Evolutionary conservation across 2,113 vertebrate species (phyloP).

Genomic region (Macheiramphus alcinus): DNA sequence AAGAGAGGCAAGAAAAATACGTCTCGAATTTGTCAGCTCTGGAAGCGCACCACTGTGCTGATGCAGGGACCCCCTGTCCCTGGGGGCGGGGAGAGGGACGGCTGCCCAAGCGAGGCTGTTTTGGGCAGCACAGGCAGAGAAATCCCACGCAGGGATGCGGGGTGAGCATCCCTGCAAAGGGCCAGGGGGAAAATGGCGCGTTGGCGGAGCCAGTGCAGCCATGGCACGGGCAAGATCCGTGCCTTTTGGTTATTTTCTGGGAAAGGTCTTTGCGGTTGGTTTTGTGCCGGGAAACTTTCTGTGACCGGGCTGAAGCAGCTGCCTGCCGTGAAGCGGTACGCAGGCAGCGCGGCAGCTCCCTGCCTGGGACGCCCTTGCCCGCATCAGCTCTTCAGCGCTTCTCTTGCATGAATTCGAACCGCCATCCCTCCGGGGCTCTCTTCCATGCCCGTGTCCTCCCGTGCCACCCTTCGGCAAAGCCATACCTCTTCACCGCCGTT

Average conservation of each 20-base stretch:
- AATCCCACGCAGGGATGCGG: neutral
- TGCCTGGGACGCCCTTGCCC: neutral
- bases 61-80: neutral
- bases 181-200: fast-evolving
- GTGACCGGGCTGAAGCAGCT: neutral
- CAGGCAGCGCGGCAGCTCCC: neutral
- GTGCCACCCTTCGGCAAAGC: neutral
- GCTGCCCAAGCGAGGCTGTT: neutral
- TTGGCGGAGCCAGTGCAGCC: neutral
- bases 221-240: no score
- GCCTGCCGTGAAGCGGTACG: neutral
- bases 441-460: neutral
- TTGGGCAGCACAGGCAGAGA: neutral
- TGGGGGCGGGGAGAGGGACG: neutral
- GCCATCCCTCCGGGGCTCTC: neutral
- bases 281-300: neutral
- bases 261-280: neutral
- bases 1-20: neutral
- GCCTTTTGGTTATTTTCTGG: neutral
- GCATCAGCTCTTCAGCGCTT: neutral
- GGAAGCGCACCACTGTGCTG: neutral
- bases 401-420: neutral
- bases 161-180: neutral
- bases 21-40: fast-evolving
- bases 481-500: neutral